A percentile compares a stretch with the other conserved stretches of the same genome.
These are phyloP conservation scores for Sebastes vulpes DNA, from an alignment of 2,797 vertebrate species.

Conservation along the genomic window DNA sequence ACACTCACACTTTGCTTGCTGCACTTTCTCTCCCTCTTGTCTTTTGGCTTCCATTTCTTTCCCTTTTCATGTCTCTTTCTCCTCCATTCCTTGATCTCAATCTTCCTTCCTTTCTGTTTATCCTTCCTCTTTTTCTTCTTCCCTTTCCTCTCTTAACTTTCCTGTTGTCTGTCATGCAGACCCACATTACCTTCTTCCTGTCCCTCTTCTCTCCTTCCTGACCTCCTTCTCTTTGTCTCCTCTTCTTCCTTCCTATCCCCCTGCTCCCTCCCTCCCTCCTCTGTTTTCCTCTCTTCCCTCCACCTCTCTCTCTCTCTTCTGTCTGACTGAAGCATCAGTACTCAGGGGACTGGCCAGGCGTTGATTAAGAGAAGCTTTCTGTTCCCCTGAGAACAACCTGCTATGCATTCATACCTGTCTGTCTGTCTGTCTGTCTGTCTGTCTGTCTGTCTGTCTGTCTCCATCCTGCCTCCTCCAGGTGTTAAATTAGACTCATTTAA, in stretches of 20 bases:
- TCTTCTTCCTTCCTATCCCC: background rate
- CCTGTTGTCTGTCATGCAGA: background rate
- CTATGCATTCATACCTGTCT: constrained; percentile 48
- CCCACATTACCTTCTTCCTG: background rate
- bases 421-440: constrained; percentile 43
- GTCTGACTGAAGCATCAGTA: constrained; percentile 42
- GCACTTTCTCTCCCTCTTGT: no score
- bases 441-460: constrained; percentile 36
- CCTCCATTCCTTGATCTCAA: background rate
- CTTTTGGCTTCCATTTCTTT: no score
- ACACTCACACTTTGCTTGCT: background rate
- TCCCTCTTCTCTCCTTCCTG: background rate
- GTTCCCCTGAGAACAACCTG: constrained; percentile 55
- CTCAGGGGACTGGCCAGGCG: constrained; percentile 42
- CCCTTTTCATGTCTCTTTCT: background rate
- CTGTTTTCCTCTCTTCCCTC: background rate
- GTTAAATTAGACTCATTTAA: constrained; percentile 47
- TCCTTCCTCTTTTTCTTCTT: no score
- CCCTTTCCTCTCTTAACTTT: background rate
- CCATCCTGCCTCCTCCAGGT: constrained; percentile 22
- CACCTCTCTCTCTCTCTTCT: constrained; percentile 14
- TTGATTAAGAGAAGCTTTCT: constrained; percentile 63
- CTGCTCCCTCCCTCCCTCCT: background rate
- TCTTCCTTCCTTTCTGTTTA: background rate
- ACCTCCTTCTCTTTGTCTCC: background rate